These are phyloP conservation scores for Strigamia crassipes DNA, from an alignment of 2,888 invertebrate species.

Conservation along the genomic window DNA sequence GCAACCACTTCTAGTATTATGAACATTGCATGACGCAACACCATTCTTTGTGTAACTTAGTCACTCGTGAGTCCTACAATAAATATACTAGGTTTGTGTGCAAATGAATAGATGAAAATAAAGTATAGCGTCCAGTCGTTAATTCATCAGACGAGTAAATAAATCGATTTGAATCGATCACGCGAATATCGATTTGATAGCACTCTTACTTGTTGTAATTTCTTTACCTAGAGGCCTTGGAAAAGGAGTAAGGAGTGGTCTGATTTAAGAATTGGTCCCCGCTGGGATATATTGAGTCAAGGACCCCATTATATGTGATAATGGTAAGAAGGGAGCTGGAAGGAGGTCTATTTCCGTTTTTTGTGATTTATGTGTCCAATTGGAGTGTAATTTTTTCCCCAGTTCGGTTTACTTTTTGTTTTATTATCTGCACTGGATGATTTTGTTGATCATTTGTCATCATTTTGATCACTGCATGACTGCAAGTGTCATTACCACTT, in stretches of 20 bases:
- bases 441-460: constrained; percentile 37
- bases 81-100: not conserved
- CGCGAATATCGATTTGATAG: not conserved
- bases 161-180: constrained; percentile 3
- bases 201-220: not conserved
- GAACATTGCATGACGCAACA: too few species aligned
- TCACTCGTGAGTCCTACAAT: not conserved
- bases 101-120: constrained; percentile 1
- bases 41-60: too few species aligned
- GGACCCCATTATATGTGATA: constrained; percentile 42
- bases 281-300: constrained; percentile 28
- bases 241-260: constrained; percentile 42
- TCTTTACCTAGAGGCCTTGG: constrained; percentile 13
- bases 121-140: not conserved
- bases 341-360: constrained; percentile 8
- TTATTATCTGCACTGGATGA: constrained; percentile 15
- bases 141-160: constrained; percentile 8
- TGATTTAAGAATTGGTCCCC: constrained; percentile 40
- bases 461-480: not conserved
- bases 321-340: constrained; percentile 26
- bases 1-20: too few species aligned
- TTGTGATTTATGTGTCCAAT: constrained; percentile 36
- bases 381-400: constrained; percentile 30
- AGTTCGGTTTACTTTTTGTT: constrained; percentile 40
- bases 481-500: not conserved